These are phyloP conservation scores for Pomacea maculata DNA, from an alignment of 1,140 invertebrate species.

Conservation along the genomic window DNA sequence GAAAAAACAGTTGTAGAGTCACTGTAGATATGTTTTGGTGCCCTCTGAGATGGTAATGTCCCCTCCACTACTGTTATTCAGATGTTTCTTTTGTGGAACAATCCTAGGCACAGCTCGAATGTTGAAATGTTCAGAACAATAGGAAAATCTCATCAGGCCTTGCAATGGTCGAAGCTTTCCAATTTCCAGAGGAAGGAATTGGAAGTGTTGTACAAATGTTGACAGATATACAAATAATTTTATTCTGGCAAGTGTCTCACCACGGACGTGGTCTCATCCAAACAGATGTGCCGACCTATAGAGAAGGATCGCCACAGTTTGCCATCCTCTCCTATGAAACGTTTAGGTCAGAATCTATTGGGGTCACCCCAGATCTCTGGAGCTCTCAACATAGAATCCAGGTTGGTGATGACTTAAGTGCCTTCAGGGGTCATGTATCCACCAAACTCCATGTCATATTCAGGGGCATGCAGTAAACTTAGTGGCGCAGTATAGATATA, in stretches of 20 bases:
- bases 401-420: constrained; percentile 51
- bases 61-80: no score
- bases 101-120: constrained; percentile 5
- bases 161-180: constrained; percentile 13
- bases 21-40: no score
- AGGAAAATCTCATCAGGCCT: constrained; percentile 19
- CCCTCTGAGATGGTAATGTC: no score
- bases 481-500: constrained; percentile 58
- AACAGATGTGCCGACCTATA: neutral
- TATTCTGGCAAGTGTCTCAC: no score
- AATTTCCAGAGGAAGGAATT: constrained; percentile 64
- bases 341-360: constrained; percentile 74
- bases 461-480: constrained; percentile 65
- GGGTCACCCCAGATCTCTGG: constrained; percentile 73
- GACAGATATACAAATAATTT: neutral
- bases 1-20: no score
- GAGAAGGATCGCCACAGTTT: constrained; percentile 29
- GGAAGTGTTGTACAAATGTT: neutral
- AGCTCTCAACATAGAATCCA: constrained; percentile 53
- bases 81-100: neutral
- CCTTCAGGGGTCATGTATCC: constrained; percentile 55
- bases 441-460: constrained; percentile 36
- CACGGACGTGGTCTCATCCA: no score
- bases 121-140: constrained; percentile 23
- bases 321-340: constrained; percentile 62